Conservation (phyloP, 1,140 invertebrate genomes). For the Tribolium castaneum region DNA sequence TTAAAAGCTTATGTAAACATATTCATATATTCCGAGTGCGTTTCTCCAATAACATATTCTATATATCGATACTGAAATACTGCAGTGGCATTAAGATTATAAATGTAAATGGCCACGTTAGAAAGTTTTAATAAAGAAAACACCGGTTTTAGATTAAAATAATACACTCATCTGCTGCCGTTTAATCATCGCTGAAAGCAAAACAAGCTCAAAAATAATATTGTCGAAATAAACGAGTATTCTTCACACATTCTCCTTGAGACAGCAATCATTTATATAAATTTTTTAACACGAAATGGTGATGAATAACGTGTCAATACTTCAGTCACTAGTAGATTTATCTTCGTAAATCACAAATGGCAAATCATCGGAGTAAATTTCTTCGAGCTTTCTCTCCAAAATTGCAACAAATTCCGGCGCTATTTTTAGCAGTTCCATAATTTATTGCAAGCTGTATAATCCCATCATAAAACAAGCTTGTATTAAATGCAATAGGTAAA, state of each 20-base stretch:
- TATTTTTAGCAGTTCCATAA: not conserved
- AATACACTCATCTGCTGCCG: not conserved
- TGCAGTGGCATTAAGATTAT: not conserved
- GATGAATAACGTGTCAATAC: not conserved
- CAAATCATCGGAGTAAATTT: not conserved
- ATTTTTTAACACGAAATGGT: not conserved
- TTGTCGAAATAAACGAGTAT: not conserved
- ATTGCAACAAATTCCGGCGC: not conserved
- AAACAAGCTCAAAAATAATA: not conserved
- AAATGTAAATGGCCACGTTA: not conserved
- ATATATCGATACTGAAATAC: not conserved
- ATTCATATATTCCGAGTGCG: not conserved
- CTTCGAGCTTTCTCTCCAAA: not conserved
- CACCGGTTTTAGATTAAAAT: not conserved
- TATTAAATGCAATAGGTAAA: not conserved
- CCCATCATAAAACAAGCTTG: not conserved
- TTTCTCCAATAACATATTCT: not conserved
- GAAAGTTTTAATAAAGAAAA: not conserved
- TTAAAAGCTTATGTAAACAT: not conserved
- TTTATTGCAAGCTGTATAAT: not conserved
- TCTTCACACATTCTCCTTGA: not conserved
- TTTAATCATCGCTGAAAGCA: not conserved
- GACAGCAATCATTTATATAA: not conserved
- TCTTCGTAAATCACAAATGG: not conserved
- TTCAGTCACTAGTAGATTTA: not conserved